Base-by-base conservation (phyloP, 2,888 invertebrate species). In the Coremacera marginata region DNA sequence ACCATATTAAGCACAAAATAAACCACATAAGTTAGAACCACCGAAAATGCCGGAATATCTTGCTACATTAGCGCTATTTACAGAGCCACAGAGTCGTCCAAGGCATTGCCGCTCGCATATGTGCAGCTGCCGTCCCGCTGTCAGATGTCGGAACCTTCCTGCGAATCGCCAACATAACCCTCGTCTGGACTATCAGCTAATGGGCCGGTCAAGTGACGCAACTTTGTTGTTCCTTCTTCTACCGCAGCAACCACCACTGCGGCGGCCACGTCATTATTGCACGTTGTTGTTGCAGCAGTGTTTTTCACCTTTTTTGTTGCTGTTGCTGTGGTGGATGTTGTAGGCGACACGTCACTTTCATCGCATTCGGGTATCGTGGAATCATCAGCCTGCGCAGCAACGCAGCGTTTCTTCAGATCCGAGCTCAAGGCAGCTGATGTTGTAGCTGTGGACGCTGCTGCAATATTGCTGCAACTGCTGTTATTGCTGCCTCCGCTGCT, bases 101-200 rank as follows among this genome's bases (percentile, higher is more conserved):
- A 86, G 82, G 85, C 85, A 80, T 81, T 79, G 70, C 78, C 80
- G 81, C 84, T 82, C 82, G 81, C 85, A 78, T 82, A 81, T 8
- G 81, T 81, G 71, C 81, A 82, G 70, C 75, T 79, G 16, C 65
- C 80, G 52, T 82, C 82, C 75, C 85, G 86, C 81, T 87, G 93
- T 93, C 93, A 94, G 90, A 93, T 94, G 86, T 94, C 94, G 84
- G 93, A 92, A 79, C 93, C 92, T 85, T 92, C 92, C 70, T 90
- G 91, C 37, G 90, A 91, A 83, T 95, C 96, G 55, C 95, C 96
- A 75, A 95, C 96, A 88, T 96, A 96, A 22, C 95, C 96, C 89
- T 96, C 96, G 87, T 96, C 96, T 52, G 95, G 95, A 89, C 95
- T 95, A 85, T 95, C 95, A 22, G 94, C 94, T 83, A 91, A 83